Evolutionary conservation across 2,113 vertebrate species (phyloP).

Genomic region (Nesogale talazaci): DNA sequence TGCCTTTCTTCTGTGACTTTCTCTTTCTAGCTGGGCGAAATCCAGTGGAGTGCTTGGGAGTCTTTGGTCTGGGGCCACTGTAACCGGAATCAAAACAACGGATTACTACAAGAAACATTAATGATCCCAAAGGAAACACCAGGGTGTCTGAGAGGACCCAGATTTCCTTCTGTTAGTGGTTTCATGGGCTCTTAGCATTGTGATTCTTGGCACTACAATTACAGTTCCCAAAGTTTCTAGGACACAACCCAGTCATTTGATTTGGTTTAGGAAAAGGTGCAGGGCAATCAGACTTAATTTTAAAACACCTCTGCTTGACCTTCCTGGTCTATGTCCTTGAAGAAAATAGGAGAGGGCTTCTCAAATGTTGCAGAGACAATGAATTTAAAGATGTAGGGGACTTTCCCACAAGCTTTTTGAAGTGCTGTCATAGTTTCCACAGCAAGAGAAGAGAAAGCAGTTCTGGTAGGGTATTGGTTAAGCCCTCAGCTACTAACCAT

Average conservation of each 20-base stretch:
- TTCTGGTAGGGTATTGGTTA: neutral
- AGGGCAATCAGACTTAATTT: conserved; percentile 37
- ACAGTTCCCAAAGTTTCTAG: conserved; percentile 40
- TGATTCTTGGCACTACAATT: conserved; percentile 70
- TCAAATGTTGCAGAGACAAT: too few species aligned
- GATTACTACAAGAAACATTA: conserved; percentile 56
- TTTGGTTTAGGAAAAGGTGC: conserved; percentile 62
- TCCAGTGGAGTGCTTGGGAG: conserved; percentile 34
- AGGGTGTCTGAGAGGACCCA: conserved; percentile 54
- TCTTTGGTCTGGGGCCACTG: conserved; percentile 52
- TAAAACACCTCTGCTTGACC: conserved; percentile 43
- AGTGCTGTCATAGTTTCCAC: too few species aligned
- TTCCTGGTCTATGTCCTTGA: conserved; percentile 33
- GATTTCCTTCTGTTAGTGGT: conserved; percentile 69
- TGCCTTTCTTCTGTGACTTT: conserved; percentile 50
- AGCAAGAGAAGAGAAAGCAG: neutral
- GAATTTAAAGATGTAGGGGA: neutral
- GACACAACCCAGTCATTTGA: conserved; percentile 57
- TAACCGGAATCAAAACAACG: conserved; percentile 53
- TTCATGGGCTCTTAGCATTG: conserved; percentile 59
- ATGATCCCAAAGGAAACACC: conserved; percentile 67
- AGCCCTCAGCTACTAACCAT: neutral
- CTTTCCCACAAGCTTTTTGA: too few species aligned
- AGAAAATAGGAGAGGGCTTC: neutral
- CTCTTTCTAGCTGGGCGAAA: conserved; percentile 55